phyloP scores from a whole-genome alignment of 2,888 invertebrate genomes.

The Noctua comes region DNA sequence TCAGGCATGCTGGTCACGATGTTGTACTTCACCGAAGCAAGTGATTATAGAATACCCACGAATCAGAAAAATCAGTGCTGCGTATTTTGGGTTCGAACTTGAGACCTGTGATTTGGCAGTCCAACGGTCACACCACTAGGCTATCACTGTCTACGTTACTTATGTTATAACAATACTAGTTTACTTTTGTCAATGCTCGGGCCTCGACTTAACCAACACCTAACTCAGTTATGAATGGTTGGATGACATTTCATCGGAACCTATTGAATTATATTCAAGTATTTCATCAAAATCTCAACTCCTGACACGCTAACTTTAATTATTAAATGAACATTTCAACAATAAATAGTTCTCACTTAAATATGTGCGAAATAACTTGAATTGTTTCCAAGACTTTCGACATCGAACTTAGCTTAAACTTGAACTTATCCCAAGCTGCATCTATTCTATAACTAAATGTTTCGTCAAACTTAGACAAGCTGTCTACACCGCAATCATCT shows the following conservation, averaged over 20 bases:
- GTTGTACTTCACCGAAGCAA: too few relatives aligned
- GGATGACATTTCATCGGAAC: background rate
- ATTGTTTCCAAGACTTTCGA: constrained; percentile 33
- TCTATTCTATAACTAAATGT: constrained; percentile 13
- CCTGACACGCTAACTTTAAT: constrained; percentile 3
- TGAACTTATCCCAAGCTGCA: constrained; percentile 37
- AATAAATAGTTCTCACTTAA: constrained; percentile 15
- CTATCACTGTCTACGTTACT: too few relatives aligned
- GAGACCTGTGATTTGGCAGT: too few relatives aligned
- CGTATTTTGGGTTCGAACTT: too few relatives aligned
- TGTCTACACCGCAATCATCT: constrained; percentile 58
- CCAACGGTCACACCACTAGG: too few relatives aligned
- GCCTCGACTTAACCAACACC: background rate
- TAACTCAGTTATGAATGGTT: background rate
- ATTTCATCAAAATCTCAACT: constrained; percentile 3
- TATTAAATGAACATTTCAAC: constrained; percentile 5
- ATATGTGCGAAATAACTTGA: constrained; percentile 25
- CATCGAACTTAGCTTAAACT: constrained; percentile 14
- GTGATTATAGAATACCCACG: too few relatives aligned
- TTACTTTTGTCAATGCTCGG: background rate
- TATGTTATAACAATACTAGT: background rate
- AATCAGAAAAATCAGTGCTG: too few relatives aligned
- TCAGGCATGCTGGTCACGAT: too few relatives aligned
- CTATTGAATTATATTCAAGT: constrained; percentile 4
- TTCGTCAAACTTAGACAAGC: constrained; percentile 57